Conservation (phyloP, 2,888 invertebrate genomes). For the Hirtodrosophila cameraria region DNA sequence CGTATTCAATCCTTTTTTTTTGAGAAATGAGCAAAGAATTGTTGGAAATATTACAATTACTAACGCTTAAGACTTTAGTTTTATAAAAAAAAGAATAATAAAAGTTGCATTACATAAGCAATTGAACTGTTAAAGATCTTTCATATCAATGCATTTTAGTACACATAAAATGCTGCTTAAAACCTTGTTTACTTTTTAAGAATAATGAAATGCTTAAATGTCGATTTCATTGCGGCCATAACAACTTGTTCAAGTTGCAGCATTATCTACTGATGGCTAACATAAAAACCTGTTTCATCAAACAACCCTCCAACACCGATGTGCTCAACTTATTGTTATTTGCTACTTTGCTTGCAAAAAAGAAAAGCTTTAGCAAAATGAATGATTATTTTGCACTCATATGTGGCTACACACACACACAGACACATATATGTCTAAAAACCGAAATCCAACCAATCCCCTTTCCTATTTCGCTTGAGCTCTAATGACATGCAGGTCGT, state of each 20-base stretch:
- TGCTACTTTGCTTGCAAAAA: conserved; percentile 17
- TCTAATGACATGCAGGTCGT: conserved; percentile 72
- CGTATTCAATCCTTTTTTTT: too few species aligned
- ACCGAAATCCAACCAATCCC: conserved; percentile 39
- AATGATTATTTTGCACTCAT: conserved; percentile 61
- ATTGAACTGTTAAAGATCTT: too few species aligned
- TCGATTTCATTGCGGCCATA: conserved; percentile 5
- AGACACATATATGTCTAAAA: conserved; percentile 18
- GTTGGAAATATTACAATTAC: too few species aligned
- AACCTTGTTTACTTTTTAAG: too few species aligned
- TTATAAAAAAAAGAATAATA: too few species aligned
- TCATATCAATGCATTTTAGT: too few species aligned
- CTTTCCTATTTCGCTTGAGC: conserved; percentile 27
- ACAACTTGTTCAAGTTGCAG: conserved; percentile 11
- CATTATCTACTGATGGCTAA: conserved; percentile 14
- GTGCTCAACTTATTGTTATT: conserved; percentile 38
- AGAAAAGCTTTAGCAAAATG: conserved; percentile 39
- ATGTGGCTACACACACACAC: conserved; percentile 13
- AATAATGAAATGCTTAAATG: not conserved
- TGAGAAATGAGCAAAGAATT: too few species aligned
- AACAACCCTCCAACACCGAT: not conserved
- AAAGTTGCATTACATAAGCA: too few species aligned
- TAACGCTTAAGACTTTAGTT: too few species aligned
- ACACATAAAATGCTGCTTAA: too few species aligned
- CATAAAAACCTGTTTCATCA: conserved; percentile 34